These are phyloP conservation scores for Choristoneura rosaceana DNA, from an alignment of 2,888 invertebrate species.

Conservation along the genomic window DNA sequence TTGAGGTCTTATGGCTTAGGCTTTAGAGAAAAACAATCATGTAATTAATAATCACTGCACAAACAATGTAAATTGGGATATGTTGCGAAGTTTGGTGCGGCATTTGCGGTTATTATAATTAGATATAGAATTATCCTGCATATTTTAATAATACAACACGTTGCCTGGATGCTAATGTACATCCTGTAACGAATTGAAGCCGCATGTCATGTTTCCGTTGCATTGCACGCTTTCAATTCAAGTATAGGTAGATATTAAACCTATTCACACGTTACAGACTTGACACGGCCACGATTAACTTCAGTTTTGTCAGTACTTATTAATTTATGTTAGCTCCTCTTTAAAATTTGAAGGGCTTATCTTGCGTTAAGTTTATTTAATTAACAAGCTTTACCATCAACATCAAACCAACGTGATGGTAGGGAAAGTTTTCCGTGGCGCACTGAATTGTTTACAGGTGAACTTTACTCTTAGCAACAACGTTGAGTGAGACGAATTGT, in stretches of 20 bases:
- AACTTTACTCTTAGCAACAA: slow-evolving; percentile 12
- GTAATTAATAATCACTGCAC: no score
- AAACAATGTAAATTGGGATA: no score
- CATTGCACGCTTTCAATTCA: slow-evolving; percentile 52
- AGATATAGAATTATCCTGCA: background rate
- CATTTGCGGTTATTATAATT: background rate
- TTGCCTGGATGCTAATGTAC: background rate
- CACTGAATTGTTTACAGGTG: slow-evolving; percentile 12
- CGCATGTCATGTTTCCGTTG: slow-evolving; percentile 56
- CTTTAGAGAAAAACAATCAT: no score
- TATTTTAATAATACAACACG: background rate
- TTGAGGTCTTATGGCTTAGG: background rate
- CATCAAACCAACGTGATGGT: slow-evolving; percentile 22
- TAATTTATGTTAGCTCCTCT: background rate
- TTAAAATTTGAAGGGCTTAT: background rate
- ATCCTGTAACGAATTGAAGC: slow-evolving; percentile 48
- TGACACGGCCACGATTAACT: background rate
- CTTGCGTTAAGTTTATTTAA: slow-evolving; percentile 21
- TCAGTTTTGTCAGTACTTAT: background rate
- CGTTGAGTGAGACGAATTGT: background rate
- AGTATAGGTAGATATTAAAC: slow-evolving; percentile 44
- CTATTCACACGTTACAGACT: slow-evolving; percentile 19
- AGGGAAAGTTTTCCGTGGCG: slow-evolving; percentile 10
- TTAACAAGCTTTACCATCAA: slow-evolving; percentile 5
- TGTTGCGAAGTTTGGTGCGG: background rate